Conservation (phyloP, 2,797 vertebrate genomes). For the Triplophysa bombifrons region DNA sequence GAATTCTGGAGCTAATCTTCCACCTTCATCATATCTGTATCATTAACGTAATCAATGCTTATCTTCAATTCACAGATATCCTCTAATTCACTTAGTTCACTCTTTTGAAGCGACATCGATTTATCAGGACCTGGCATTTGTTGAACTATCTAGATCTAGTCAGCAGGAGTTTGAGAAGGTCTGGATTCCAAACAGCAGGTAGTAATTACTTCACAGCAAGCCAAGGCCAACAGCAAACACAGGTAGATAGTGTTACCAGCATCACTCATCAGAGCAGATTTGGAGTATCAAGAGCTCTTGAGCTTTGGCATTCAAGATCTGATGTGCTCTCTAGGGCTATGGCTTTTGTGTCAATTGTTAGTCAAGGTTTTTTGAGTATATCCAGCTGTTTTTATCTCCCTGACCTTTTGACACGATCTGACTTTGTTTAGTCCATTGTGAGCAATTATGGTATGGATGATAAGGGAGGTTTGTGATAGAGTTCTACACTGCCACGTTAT, state of each 20-base stretch:
- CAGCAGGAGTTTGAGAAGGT: conserved; percentile 40
- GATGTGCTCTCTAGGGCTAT: conserved; percentile 45
- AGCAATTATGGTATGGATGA: conserved; percentile 33
- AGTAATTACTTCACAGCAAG: conserved; percentile 62
- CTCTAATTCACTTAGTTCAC: conserved; percentile 27
- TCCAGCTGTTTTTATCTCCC: conserved; percentile 42
- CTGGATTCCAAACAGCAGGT: conserved; percentile 54
- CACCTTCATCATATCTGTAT: conserved; percentile 17
- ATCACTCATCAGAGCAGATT: conserved; percentile 55
- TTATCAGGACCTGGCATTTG: conserved; percentile 36
- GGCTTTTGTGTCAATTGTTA: conserved; percentile 36
- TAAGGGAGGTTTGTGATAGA: conserved; percentile 31
- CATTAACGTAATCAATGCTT: conserved; percentile 24
- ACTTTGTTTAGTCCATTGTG: conserved; percentile 26
- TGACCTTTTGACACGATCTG: conserved; percentile 33
- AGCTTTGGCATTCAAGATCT: conserved; percentile 41
- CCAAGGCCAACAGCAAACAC: conserved; percentile 56
- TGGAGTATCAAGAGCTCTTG: conserved; percentile 38
- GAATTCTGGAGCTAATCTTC: conserved; percentile 8
- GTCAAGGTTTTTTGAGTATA: conserved; percentile 30
- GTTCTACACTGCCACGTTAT: conserved; percentile 1
- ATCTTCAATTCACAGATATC: conserved; percentile 31
- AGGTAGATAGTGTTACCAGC: conserved; percentile 53
- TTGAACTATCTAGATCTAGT: conserved; percentile 47
- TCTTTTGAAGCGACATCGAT: conserved; percentile 29